Evolutionary conservation across 2,888 invertebrate genomes (phyloP).

Genomic region (Agrilus cyanescens): DNA sequence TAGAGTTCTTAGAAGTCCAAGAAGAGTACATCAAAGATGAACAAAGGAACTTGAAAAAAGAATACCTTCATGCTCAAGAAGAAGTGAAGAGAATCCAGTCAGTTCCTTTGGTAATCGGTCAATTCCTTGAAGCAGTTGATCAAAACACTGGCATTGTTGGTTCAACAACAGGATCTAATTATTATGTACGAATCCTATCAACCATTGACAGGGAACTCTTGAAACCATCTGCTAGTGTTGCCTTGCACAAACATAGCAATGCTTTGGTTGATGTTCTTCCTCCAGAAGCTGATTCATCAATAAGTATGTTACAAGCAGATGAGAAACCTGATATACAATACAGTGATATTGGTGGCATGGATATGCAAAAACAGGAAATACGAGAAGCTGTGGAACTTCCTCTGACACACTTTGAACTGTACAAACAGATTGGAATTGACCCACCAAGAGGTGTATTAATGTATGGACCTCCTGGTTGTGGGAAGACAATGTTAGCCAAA

Average conservation of each 20-base stretch:
- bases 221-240: slow-evolving; percentile 97
- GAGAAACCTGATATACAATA: slow-evolving; percentile 97
- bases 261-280: slow-evolving; percentile 98
- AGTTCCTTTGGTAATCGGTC: slow-evolving; percentile 96
- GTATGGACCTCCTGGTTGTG: slow-evolving; percentile 99
- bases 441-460: slow-evolving; percentile 96
- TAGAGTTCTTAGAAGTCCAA: slow-evolving; percentile 96
- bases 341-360: slow-evolving; percentile 98
- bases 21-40: slow-evolving; percentile 99
- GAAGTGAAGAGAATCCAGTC: slow-evolving; percentile 98
- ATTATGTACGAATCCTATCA: slow-evolving; percentile 95
- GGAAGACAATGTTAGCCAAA: slow-evolving; percentile 99
- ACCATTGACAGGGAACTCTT: slow-evolving; percentile 95
- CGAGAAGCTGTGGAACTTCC: slow-evolving; percentile 97
- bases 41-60: slow-evolving; percentile 95
- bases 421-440: slow-evolving; percentile 98
- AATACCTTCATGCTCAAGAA: slow-evolving; percentile 96
- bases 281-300: slow-evolving; percentile 97
- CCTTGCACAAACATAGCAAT: slow-evolving; percentile 98
- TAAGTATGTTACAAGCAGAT: slow-evolving; percentile 96
- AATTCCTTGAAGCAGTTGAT: slow-evolving; percentile 98
- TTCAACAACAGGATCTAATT: slow-evolving; percentile 97
- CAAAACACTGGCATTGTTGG: slow-evolving; percentile 99
- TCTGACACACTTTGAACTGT: slow-evolving; percentile 94
- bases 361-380: slow-evolving; percentile 99